Evolutionary conservation across 1,140 invertebrate species (phyloP).

Genomic region (Neuroterus valhalla): DNA sequence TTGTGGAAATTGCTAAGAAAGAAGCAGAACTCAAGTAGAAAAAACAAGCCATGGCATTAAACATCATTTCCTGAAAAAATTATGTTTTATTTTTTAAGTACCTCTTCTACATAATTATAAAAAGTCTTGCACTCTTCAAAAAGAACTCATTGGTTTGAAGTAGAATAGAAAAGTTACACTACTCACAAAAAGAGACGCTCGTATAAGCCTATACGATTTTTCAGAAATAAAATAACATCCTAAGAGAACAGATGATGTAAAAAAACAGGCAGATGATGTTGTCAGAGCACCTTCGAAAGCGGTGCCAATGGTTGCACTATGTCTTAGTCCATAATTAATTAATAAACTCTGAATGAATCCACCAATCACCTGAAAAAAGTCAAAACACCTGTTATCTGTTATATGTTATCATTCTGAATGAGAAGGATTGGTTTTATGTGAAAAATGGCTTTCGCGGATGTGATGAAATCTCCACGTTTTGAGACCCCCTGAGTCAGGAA

Average conservation of each 20-base stretch:
- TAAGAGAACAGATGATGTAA: conserved; percentile 82
- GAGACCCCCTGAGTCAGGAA: too few relatives aligned
- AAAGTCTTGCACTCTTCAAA: neutral
- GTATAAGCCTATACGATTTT: conserved; percentile 82
- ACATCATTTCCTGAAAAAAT: conserved; percentile 83
- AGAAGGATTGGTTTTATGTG: too few relatives aligned
- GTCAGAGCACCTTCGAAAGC: conserved; percentile 86
- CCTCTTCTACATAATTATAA: conserved; percentile 1
- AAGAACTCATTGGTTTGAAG: neutral
- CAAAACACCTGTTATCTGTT: too few relatives aligned
- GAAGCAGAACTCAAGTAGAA: conserved; percentile 84
- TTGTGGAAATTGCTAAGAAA: conserved; percentile 85
- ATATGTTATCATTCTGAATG: too few relatives aligned
- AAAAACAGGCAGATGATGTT: conserved; percentile 83
- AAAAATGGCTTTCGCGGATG: too few relatives aligned
- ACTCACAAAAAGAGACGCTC: conserved; percentile 88
- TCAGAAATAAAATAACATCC: conserved; percentile 85
- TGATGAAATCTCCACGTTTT: too few relatives aligned
- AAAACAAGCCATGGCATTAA: conserved; percentile 83
- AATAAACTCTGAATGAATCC: conserved; percentile 85
- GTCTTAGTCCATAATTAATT: conserved; percentile 82
- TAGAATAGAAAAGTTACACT: neutral
- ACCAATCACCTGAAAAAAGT: conserved; percentile 78
- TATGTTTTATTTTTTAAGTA: too few relatives aligned
- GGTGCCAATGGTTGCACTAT: conserved; percentile 80